Evolutionary conservation across 1,140 invertebrate genomes (phyloP).

Genomic region (Caenorhabditis tropicalis): DNA sequence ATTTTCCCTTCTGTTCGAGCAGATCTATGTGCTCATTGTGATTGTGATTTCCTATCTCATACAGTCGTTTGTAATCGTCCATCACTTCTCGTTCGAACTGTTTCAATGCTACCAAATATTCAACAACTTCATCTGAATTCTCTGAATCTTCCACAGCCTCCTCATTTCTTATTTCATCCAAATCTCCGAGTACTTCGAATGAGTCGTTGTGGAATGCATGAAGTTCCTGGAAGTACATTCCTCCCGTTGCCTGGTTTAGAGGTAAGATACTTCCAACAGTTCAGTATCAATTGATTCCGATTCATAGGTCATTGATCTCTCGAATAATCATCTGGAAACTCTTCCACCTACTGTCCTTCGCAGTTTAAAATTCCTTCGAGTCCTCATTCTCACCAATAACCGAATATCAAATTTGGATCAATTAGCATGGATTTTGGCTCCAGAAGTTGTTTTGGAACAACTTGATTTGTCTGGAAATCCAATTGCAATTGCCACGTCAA

Average conservation of each 20-base stretch:
- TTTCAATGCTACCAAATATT: slow-evolving; percentile 44
- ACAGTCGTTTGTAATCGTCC: slow-evolving; percentile 40
- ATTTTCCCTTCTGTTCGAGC: slow-evolving; percentile 10
- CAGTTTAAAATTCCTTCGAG: slow-evolving; percentile 45
- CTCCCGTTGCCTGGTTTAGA: slow-evolving; percentile 43
- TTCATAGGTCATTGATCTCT: slow-evolving; percentile 30
- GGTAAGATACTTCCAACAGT: not conserved
- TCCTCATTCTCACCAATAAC: slow-evolving; percentile 52
- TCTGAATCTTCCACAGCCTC: slow-evolving; percentile 48
- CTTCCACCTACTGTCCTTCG: slow-evolving; percentile 47
- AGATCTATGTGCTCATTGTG: slow-evolving; percentile 43
- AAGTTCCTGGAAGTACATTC: slow-evolving; percentile 22
- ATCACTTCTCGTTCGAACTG: slow-evolving; percentile 36
- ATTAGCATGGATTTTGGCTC: slow-evolving; percentile 44
- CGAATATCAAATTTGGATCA: slow-evolving; percentile 41
- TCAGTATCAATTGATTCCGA: too few species aligned
- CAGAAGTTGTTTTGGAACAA: slow-evolving; percentile 48
- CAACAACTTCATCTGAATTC: slow-evolving; percentile 25
- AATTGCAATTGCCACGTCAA: slow-evolving; percentile 45
- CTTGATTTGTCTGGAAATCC: slow-evolving; percentile 54
- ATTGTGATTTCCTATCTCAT: slow-evolving; percentile 36
- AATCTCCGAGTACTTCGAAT: slow-evolving; percentile 43
- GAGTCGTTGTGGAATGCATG: slow-evolving; percentile 32
- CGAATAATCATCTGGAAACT: slow-evolving; percentile 48
- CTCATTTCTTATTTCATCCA: slow-evolving; percentile 46